phyloP scores from a whole-genome alignment of 1,140 invertebrate species.

The Eriocheir sinensis region DNA sequence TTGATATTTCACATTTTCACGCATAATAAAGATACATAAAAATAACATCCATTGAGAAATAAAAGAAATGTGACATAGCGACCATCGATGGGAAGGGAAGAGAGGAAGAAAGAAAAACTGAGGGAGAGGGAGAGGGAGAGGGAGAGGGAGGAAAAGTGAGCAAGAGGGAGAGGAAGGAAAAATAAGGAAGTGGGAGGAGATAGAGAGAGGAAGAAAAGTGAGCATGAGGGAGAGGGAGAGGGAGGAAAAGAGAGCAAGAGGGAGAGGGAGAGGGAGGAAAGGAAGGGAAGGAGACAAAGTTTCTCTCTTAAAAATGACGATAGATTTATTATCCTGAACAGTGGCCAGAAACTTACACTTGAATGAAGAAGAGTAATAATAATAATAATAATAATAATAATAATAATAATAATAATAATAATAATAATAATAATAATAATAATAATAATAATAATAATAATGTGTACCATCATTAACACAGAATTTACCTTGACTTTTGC shows the following conservation, averaged over 20 bases:
- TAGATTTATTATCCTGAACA: not conserved
- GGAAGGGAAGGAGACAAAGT: not conserved
- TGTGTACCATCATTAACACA: no score
- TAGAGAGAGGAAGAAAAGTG: not conserved
- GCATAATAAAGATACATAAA: no score
- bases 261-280: no score
- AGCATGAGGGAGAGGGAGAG: no score
- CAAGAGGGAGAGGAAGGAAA: not conserved
- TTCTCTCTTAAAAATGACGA: slow-evolving; percentile 10
- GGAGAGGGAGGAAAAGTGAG: not conserved
- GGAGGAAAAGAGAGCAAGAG: no score
- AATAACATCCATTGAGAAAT: no score
- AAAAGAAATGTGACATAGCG: no score
- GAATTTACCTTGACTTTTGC: no score
- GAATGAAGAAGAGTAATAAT: not conserved
- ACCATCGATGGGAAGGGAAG: no score
- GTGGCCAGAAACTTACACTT: not conserved
- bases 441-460: not conserved
- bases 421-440: not conserved
- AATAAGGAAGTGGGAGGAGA: not conserved
- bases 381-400: not conserved
- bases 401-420: not conserved
- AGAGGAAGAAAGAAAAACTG: no score
- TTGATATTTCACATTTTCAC: no score
- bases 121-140: not conserved